A percentile compares a stretch with the other conserved stretches of the same genome.
phyloP scores from a whole-genome alignment of 2,113 vertebrate genomes.

The Neofelis nebulosa region DNA sequence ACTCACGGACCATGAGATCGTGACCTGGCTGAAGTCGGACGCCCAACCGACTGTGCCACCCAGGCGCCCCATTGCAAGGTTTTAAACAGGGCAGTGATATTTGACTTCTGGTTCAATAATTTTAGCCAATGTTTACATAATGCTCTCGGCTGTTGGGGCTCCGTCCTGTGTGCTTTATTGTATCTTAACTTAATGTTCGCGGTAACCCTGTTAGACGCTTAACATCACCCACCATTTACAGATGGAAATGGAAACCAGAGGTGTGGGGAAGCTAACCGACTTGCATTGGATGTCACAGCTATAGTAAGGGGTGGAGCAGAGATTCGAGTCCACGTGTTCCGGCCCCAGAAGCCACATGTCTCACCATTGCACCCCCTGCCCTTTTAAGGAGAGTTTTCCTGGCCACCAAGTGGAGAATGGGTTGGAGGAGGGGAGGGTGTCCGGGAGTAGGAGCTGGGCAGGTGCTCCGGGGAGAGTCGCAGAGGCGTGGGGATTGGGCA shows the following conservation, averaged over 20 bases:
- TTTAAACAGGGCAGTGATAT: background rate
- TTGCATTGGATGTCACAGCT: background rate
- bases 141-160: background rate
- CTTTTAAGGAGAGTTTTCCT: background rate
- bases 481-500: too few relatives aligned
- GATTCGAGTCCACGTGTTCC: background rate
- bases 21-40: too few relatives aligned
- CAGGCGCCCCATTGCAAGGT: too few relatives aligned
- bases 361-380: background rate
- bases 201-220: background rate
- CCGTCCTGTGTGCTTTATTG: background rate
- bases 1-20: too few relatives aligned
- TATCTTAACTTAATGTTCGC: background rate
- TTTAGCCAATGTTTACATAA: conserved; percentile 12
- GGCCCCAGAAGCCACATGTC: background rate
- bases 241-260: background rate
- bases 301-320: background rate
- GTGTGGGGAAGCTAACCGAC: background rate
- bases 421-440: background rate
- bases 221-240: background rate
- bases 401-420: background rate
- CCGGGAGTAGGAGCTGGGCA: background rate
- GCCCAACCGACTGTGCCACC: too few relatives aligned
- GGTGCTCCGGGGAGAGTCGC: background rate
- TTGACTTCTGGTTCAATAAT: background rate